These are phyloP conservation scores for Mimumesa dahlbomi DNA, from an alignment of 2,888 invertebrate species.

Conservation along the genomic window DNA sequence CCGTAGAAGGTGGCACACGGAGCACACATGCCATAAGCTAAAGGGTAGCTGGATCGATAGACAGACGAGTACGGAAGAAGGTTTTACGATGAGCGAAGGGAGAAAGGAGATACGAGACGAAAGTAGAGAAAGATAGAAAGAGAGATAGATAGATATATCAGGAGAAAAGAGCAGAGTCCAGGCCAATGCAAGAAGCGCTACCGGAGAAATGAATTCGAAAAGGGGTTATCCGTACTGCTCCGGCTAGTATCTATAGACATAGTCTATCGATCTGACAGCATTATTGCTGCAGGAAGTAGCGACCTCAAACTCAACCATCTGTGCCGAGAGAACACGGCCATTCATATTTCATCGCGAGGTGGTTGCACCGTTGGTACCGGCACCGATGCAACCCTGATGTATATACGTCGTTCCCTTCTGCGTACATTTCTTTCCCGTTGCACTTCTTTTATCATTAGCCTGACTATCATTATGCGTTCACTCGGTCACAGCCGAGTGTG, in stretches of 20 bases:
- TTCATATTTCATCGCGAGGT: slow-evolving; percentile 73
- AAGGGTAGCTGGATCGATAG: slow-evolving; percentile 69
- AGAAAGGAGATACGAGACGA: slow-evolving; percentile 12
- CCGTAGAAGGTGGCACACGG: slow-evolving; percentile 31
- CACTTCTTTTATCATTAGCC: slow-evolving; percentile 32
- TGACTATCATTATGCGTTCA: slow-evolving; percentile 13
- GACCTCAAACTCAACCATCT: slow-evolving; percentile 72
- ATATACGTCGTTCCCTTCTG: slow-evolving; percentile 16
- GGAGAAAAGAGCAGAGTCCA: slow-evolving; percentile 28
- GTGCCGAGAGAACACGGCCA: slow-evolving; percentile 63
- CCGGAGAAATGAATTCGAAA: slow-evolving; percentile 65
- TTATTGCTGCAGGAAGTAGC: slow-evolving; percentile 67
- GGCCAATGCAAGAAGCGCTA: slow-evolving; percentile 39
- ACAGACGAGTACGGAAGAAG: slow-evolving; percentile 61
- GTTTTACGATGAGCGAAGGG: slow-evolving; percentile 29
- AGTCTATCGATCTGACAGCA: slow-evolving; percentile 64
- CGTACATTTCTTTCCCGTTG: slow-evolving; percentile 10
- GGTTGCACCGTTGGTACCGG: slow-evolving; percentile 58
- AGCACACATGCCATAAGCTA: slow-evolving; percentile 41
- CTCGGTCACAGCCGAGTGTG: too few species aligned
- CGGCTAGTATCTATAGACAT: slow-evolving; percentile 59
- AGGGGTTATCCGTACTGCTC: slow-evolving; percentile 59
- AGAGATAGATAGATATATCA: background rate
- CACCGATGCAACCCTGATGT: slow-evolving; percentile 32
- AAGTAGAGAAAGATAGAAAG: slow-evolving; percentile 22